Evolutionary conservation across 2,888 invertebrate species (phyloP), one percentile per base, ranked within the genome.

Genomic region (Acrocera orbiculus): DNA sequence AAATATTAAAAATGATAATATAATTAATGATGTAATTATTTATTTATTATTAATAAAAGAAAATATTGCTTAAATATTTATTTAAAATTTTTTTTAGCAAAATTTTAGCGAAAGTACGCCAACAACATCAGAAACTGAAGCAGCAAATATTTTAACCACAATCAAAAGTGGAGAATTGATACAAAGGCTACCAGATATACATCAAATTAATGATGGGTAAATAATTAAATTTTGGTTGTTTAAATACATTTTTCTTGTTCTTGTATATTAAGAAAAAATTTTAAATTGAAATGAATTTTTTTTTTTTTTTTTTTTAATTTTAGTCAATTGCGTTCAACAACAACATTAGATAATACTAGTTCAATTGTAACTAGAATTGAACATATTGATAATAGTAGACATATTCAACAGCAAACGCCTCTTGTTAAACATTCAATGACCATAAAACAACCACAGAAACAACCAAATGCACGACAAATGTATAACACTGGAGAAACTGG

Each of bases 131-230:
- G 56, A 57, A 37, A 52, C 56, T 4, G 57, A 56, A 41, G 57
- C 53, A 8, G 57, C 57, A 4, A 54, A 50, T 30, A 56, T 56
- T 36, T 40, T 57, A 17, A 55, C 57, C 4, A 53, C 50, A 8
- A 57, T 57, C 8, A 57, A 56, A 42, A 49, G 53, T 16, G 51
- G 50, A 2, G 54, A 55, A 28, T 34, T 44, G 28, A 36, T 45
- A 10, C 40, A 40, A 19, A 28, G 37, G 13, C 15, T 30, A n/a
- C 6, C 39, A 4, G 14, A 30, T 15, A 30, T 30, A 13, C 30
- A 27, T n/a, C 24, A 27, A 25, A 25, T 27, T 3, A 30, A 35
- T 17, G 35, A 30, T 2, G 30, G 30, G 35, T 35, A 9, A 17
- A n/a, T n/a, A n/a, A n/a, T n/a, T n/a, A n/a, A n/a, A n/a, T n/a